These are phyloP conservation scores for Heliconius nattereri DNA, from an alignment of 1,140 invertebrate species.

Conservation along the genomic window DNA sequence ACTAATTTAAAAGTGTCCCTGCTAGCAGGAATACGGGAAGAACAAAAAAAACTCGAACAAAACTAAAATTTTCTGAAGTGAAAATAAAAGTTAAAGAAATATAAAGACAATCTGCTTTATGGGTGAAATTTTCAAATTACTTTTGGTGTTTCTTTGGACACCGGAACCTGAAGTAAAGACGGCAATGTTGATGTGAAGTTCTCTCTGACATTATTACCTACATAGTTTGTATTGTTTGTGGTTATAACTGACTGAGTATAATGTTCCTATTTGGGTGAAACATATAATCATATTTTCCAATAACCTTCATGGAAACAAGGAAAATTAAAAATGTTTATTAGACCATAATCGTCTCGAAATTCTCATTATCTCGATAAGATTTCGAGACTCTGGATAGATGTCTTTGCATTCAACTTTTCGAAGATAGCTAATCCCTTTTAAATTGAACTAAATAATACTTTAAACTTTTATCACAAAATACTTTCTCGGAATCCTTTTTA, in stretches of 20 bases:
- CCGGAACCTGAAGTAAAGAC: too few species aligned
- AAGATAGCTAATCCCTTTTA: slow-evolving; percentile 39
- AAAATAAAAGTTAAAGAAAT: too few species aligned
- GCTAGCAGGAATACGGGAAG: background rate
- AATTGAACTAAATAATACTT: slow-evolving; percentile 41
- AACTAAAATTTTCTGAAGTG: too few species aligned
- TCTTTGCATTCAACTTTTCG: background rate
- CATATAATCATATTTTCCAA: background rate
- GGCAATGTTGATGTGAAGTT: too few species aligned
- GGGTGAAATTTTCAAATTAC: too few species aligned
- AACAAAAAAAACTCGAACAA: background rate
- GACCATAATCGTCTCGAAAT: background rate
- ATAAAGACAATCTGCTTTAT: too few species aligned
- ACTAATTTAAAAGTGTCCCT: background rate
- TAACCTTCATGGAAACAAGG: background rate
- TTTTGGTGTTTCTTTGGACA: too few species aligned
- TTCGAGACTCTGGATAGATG: background rate
- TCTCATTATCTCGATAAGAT: background rate
- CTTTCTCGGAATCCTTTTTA: slow-evolving; percentile 31
- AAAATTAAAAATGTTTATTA: background rate
- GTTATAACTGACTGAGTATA: too few species aligned
- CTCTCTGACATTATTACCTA: too few species aligned
- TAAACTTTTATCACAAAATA: slow-evolving; percentile 34
- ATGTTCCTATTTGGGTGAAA: too few species aligned
- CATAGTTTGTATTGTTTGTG: too few species aligned